phyloP scores from a whole-genome alignment of 2,113 vertebrate genomes.

The Barbus barbus region DNA sequence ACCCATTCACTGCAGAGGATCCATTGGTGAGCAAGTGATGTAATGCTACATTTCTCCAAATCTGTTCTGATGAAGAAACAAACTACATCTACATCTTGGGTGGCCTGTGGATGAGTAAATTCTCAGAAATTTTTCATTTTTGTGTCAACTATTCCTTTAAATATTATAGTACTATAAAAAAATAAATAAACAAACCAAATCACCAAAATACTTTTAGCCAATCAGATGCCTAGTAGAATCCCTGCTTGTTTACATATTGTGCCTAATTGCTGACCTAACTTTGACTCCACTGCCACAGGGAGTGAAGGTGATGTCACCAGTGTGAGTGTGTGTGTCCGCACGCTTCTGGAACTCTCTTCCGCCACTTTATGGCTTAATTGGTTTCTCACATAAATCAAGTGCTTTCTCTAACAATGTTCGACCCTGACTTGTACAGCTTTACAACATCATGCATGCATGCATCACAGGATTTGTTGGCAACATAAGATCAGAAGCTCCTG shows the following conservation, averaged over 20 bases:
- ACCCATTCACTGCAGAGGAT: neutral
- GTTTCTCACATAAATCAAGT: slow-evolving; percentile 47
- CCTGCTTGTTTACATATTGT: neutral
- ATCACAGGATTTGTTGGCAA: slow-evolving; percentile 37
- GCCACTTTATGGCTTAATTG: slow-evolving; percentile 41
- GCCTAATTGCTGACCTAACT: neutral
- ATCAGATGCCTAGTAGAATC: neutral
- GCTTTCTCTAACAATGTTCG: slow-evolving; percentile 32
- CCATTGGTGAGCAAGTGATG: neutral
- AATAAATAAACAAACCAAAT: neutral
- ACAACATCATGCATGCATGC: slow-evolving; percentile 24
- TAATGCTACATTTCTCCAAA: neutral
- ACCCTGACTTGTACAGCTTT: slow-evolving; percentile 8
- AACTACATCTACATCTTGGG: too few species aligned
- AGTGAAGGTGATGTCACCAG: slow-evolving; percentile 29
- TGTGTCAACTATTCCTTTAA: neutral
- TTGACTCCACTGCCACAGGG: slow-evolving; percentile 8
- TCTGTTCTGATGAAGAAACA: neutral
- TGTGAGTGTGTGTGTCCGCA: neutral
- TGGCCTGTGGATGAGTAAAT: too few species aligned
- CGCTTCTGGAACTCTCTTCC: neutral
- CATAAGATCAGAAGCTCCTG: slow-evolving; percentile 72
- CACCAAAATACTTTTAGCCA: neutral
- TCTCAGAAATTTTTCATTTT: too few species aligned
- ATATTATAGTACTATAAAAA: neutral